Percentiles rank a stretch among this genome's conserved stretches.
Conservation (phyloP, 2,113 vertebrate genomes). For the Osmerus mordax region DNA sequence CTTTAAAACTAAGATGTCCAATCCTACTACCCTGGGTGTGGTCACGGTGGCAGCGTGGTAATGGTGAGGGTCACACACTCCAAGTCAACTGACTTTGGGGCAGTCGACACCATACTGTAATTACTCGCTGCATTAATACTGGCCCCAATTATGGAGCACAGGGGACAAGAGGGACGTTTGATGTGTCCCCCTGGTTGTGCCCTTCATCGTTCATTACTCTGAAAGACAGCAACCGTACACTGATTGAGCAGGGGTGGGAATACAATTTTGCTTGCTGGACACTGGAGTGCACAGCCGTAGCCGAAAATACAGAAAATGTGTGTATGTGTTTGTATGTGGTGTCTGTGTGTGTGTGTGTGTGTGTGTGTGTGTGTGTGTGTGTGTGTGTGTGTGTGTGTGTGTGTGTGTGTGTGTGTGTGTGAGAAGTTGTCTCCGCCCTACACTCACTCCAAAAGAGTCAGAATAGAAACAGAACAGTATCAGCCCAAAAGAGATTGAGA, state of each 20-base stretch:
- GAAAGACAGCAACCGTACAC: slow-evolving; percentile 40
- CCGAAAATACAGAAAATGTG: background rate
- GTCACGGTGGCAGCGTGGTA: too few relatives aligned
- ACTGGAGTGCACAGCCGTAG: background rate
- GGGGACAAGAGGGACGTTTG: slow-evolving; percentile 30
- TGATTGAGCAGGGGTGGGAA: background rate
- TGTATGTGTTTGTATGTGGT: background rate
- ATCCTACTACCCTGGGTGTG: too few relatives aligned
- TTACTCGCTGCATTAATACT: slow-evolving; percentile 66
- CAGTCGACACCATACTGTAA: slow-evolving; percentile 58
- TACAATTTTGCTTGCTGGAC: background rate
- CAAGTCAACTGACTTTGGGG: slow-evolving; percentile 27
- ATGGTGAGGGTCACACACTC: too few relatives aligned
- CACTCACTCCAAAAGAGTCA: background rate
- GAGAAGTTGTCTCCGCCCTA: background rate
- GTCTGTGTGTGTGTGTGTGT: background rate
- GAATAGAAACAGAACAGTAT: too few relatives aligned
- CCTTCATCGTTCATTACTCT: slow-evolving; percentile 50
- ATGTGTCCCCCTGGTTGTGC: slow-evolving; percentile 31
- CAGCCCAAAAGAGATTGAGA: too few relatives aligned
- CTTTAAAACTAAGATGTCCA: too few relatives aligned
- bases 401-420: background rate
- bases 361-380: slow-evolving; percentile 1
- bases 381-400: background rate
- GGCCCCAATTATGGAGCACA: slow-evolving; percentile 48